phyloP scores from a whole-genome alignment of 2,113 vertebrate species.

The Cinclus cinclus region DNA sequence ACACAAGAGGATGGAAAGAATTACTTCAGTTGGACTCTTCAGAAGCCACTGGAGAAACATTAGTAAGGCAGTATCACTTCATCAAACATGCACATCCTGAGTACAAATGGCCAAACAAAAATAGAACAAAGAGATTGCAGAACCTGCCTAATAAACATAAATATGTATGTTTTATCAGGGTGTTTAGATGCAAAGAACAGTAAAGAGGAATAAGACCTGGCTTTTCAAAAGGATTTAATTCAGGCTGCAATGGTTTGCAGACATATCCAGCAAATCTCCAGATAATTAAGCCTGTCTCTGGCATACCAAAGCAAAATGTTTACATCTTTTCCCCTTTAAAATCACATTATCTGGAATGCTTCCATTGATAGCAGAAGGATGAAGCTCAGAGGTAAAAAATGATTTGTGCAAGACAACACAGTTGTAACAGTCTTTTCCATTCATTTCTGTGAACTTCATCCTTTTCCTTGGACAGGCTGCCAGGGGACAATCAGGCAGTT shows the following conservation, averaged over 20 bases:
- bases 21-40: not conserved
- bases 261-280: not conserved
- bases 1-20: not conserved
- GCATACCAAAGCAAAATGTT: slow-evolving; percentile 13
- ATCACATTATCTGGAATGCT: not conserved
- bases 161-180: not conserved
- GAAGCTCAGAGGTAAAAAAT: not conserved
- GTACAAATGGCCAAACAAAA: not conserved
- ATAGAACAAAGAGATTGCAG: not conserved
- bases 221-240: slow-evolving; percentile 37
- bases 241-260: not conserved
- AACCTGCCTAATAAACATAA: not conserved
- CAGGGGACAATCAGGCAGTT: not conserved
- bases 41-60: not conserved
- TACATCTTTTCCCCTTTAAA: slow-evolving; percentile 6
- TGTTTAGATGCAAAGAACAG: slow-evolving; percentile 6
- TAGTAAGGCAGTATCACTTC: not conserved
- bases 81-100: rapidly evolving
- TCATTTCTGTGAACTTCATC: not conserved
- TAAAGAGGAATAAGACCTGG: not conserved
- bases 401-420: not conserved
- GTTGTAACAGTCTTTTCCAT: not conserved
- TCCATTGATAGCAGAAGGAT: not conserved
- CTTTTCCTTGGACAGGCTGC: not conserved
- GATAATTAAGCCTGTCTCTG: slow-evolving; percentile 10